A percentile compares a stretch with the other conserved stretches of the same genome.
Conservation (phyloP, 2,888 invertebrate genomes). For the Scaptomyza parva region DNA sequence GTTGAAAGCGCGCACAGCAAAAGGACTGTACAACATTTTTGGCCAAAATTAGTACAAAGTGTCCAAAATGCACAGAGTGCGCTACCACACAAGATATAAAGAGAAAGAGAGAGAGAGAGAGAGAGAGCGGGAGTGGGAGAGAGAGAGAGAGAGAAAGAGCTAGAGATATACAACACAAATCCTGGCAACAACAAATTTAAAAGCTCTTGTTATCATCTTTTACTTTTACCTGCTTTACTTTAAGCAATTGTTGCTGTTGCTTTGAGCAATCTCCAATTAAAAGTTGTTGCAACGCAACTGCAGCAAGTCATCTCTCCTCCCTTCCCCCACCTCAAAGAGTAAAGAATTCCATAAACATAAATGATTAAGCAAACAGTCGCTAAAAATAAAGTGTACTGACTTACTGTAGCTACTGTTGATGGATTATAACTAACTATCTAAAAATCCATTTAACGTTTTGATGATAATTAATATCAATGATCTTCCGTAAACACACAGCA, state of each 20-base stretch:
- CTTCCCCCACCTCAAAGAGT: constrained; percentile 8
- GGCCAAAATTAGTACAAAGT: constrained; percentile 70
- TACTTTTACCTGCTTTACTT: constrained; percentile 61
- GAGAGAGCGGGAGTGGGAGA: too few species aligned
- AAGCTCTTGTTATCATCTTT: constrained; percentile 56
- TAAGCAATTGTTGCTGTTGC: constrained; percentile 13
- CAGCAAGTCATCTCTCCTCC: constrained; percentile 23
- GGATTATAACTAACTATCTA: constrained; percentile 51
- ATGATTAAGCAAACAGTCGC: constrained; percentile 60
- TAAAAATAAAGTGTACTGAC: constrained; percentile 19
- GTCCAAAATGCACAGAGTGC: constrained; percentile 64
- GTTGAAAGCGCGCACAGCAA: constrained; percentile 49
- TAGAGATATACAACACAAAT: constrained; percentile 12
- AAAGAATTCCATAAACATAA: constrained; percentile 68
- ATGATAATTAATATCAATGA: constrained; percentile 83
- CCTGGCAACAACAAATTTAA: constrained; percentile 9
- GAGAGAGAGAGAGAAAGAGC: not conserved
- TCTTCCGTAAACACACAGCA: constrained; percentile 59
- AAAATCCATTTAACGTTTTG: constrained; percentile 73
- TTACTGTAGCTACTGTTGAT: constrained; percentile 36
- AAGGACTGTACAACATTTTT: constrained; percentile 68
- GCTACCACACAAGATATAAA: constrained; percentile 7
- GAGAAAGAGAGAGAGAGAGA: not conserved
- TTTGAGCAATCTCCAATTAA: constrained; percentile 75
- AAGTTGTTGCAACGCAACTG: constrained; percentile 61